Percentiles rank a stretch among this genome's conserved stretches.
Evolutionary conservation across 2,113 vertebrate genomes (phyloP).

Genomic region (Pangasianodon gigas): DNA sequence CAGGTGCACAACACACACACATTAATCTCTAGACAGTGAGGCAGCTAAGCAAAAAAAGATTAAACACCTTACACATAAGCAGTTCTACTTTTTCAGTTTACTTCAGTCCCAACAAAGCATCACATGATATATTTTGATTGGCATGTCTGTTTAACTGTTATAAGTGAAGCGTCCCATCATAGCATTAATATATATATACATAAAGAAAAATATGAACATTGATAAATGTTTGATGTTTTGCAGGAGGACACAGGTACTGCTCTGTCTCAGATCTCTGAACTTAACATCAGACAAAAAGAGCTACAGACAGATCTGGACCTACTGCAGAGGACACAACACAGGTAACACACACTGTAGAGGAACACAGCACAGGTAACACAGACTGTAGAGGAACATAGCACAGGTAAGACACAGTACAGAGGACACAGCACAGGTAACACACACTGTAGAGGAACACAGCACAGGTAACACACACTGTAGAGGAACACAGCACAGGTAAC

Average conservation of each 20-base stretch:
- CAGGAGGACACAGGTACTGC: slow-evolving; percentile 90
- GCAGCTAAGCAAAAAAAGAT: background rate
- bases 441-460: background rate
- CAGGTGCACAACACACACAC: slow-evolving; percentile 75
- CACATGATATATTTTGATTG: no score
- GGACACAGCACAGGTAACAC: background rate
- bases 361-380: slow-evolving; percentile 10
- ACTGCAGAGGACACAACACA: slow-evolving; percentile 71
- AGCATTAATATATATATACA: background rate
- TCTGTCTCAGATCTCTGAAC: slow-evolving; percentile 86
- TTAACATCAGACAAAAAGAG: slow-evolving; percentile 86
- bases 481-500: background rate
- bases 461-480: background rate
- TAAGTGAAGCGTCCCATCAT: no score
- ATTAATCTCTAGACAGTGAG: background rate
- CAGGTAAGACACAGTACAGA: background rate
- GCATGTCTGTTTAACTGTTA: no score
- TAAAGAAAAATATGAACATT: background rate
- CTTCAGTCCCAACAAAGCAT: no score
- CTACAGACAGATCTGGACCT: slow-evolving; percentile 85
- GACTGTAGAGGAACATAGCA: background rate
- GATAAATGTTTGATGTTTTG: background rate
- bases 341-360: slow-evolving; percentile 56
- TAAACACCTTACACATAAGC: background rate
- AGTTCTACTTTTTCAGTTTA: no score